Evolutionary conservation across 2,113 vertebrate species (phyloP), one percentile per base, ranked within the genome.

Genomic region (Polypterus senegalus): DNA sequence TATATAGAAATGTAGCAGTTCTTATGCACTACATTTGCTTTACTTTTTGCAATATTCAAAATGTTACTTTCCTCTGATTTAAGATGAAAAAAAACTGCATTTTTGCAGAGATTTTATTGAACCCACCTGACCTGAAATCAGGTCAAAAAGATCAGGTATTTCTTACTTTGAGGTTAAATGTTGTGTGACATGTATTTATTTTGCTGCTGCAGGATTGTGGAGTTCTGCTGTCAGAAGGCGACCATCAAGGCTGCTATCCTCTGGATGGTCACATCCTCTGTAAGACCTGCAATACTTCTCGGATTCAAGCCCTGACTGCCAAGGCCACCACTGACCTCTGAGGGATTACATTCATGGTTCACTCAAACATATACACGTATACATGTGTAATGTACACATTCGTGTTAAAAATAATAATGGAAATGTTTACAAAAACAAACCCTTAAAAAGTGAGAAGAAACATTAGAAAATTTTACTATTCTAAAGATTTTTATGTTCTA

Each of bases 301-400:
- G 93, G 69, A 98, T 99, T 84, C 88, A 97, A 74, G 89, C 90
- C 70, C 84, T 99, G 64, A 97, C 93, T 5, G 96, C 94, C 76
- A 98, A 97, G 85, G 88, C 92, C 66, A 97, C 91, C 86, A 99
- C 96, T 63, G 96, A 98, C 79, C 93, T 99, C 80, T 99, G 90
- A 95, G 65, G 60, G 61, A 61, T 62, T 46, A 46, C 49, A n/a
- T 53, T 56, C 54, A 9, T 11, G 27, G 48, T 3, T 9, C 46
- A 7, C 8, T 7, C 9, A 62, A 4, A 51, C 45, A 7, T 43
- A 46, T 45, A 53, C 49, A 46, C 49, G 3, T 44, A 9, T 47
- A 48, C 7, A 3, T 56, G 54, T 47, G 7, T 43, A 46, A 52
- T 10, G 5, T n/a, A 10, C 44, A 11, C 48, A 58, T 27, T 27